Evolutionary conservation across 2,113 vertebrate genomes (phyloP), one percentile per base, ranked within the genome.

Genomic region (Caranx ignobilis): DNA sequence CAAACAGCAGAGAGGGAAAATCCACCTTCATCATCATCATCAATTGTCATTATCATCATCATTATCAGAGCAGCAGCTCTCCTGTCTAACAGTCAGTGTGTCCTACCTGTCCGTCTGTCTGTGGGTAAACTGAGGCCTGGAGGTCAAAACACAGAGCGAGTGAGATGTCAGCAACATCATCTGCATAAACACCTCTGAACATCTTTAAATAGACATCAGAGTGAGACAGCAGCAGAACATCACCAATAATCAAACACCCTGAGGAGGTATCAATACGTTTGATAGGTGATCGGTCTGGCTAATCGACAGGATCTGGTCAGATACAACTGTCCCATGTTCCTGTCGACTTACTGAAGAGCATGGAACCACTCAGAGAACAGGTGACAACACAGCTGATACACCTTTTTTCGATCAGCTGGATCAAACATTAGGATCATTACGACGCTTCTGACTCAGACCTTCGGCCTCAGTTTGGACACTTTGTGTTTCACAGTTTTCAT

Each of bases 21-120:
- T 76, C 66, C 71, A 93, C 92, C 96, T 96, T 88, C 96, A 96
- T 95, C 95, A 93, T 96, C 95, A 95, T 95, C 93, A 94, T 91
- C 94, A 94, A 26, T 26, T 26, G 26, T 93, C 79, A 39, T 55
- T 35, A 35, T 82, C 41, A 50, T 79, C 52, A 39, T 55, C 43
- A 35, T 84, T 47, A 52, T 48, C 35, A 74, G 45, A 64, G 56
- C 61, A 71, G 63, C 70, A 76, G 62, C 67, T 57, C 41, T 78
- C 71, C 67, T 57, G 55, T 78, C 71, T 64, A 72, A 71, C 83
- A 77, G 81, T 88, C 81, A 86, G 84, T 84, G 81, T 77, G 77
- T 84, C 80, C 83, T 72, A 82, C 55, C 70, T 63, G 66, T 82
- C 66, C 62, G 18, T 37, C 67, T 60, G 50, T 50, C 50, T 54